A percentile compares a stretch with the other conserved stretches of the same genome.
These are phyloP conservation scores for Chalcis sispes DNA, from an alignment of 2,888 invertebrate species.

Conservation along the genomic window DNA sequence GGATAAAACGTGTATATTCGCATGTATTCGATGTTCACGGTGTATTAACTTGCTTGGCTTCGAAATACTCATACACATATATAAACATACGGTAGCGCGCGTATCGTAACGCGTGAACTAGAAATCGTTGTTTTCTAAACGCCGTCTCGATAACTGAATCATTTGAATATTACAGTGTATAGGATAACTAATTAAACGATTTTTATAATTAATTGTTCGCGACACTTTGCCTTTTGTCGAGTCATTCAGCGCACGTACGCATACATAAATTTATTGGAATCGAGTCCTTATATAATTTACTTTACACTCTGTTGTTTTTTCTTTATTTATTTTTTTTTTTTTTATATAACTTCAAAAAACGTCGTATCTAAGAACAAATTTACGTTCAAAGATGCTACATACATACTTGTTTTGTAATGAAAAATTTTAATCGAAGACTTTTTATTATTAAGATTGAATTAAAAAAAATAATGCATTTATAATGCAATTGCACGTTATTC, in stretches of 20 bases:
- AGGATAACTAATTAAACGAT: conserved; percentile 12
- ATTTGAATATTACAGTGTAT: no score
- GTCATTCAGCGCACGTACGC: conserved; percentile 14
- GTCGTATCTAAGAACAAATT: neutral
- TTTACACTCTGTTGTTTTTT: neutral
- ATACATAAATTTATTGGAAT: conserved; percentile 13
- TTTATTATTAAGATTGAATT: no score
- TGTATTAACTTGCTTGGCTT: no score
- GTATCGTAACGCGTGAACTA: no score
- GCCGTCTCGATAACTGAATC: no score
- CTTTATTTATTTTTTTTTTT: neutral
- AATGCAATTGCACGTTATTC: no score
- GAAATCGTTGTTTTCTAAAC: no score
- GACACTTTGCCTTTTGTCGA: conserved; percentile 24
- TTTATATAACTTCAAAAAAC: conserved; percentile 43
- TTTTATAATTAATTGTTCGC: conserved; percentile 34
- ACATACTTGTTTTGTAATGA: conserved; percentile 12
- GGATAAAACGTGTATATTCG: no score
- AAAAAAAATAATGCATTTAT: no score
- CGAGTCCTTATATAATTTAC: conserved; percentile 37
- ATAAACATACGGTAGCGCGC: no score
- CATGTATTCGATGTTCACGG: no score
- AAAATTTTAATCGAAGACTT: neutral
- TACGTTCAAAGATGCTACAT: neutral
- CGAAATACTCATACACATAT: no score